These are phyloP conservation scores for Hypotaenidia philippensis DNA, from an alignment of 2,797 vertebrate genomes.

Conservation along the genomic window DNA sequence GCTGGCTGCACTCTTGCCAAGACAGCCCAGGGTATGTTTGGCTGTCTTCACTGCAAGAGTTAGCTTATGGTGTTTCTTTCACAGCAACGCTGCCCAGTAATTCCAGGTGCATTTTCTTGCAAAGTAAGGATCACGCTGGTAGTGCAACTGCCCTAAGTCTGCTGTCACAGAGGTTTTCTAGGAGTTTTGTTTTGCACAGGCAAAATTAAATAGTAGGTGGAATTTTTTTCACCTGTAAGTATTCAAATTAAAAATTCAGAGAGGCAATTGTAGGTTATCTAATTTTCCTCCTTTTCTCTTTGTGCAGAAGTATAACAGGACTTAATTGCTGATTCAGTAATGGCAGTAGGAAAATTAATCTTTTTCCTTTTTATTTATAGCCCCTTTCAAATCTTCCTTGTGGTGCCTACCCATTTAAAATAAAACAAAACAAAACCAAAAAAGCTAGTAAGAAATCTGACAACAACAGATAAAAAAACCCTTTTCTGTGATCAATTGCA, in stretches of 20 bases:
- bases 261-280: not conserved
- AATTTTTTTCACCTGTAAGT: not conserved
- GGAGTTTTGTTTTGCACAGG: fast-evolving
- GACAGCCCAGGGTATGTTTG: not conserved
- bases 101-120: not conserved
- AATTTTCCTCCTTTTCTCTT: not conserved
- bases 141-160: not conserved
- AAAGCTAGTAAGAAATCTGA: not conserved
- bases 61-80: not conserved
- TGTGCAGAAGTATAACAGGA: not conserved
- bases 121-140: not conserved
- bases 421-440: fast-evolving
- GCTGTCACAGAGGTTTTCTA: not conserved
- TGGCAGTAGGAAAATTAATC: not conserved
- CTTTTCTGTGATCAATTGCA: not conserved
- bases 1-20: not conserved
- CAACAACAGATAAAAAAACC: not conserved
- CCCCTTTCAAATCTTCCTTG: not conserved
- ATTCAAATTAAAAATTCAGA: not conserved
- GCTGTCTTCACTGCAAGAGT: not conserved
- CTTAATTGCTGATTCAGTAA: not conserved
- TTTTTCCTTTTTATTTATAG: not conserved
- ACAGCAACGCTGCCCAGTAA: not conserved
- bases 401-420: not conserved
- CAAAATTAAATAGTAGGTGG: not conserved